A percentile compares a stretch with the other conserved stretches of the same genome.
phyloP scores from a whole-genome alignment of 2,113 vertebrate genomes.

The Haemorhous mexicanus region DNA sequence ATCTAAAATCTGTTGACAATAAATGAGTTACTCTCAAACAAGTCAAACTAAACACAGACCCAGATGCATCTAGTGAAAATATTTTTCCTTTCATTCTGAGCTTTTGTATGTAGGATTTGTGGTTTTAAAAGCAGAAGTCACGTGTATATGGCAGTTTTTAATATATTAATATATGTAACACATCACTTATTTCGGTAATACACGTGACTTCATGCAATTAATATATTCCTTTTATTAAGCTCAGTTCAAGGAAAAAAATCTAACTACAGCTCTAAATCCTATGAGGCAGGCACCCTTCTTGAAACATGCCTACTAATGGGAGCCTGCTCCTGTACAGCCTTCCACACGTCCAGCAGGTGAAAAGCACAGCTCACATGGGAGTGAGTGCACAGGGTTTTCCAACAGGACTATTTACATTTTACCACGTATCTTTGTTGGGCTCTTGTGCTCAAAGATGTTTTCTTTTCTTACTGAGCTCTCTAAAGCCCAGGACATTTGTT shows the following conservation, averaged over 20 bases:
- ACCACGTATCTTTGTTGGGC: background rate
- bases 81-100: background rate
- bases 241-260: background rate
- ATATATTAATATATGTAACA: background rate
- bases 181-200: background rate
- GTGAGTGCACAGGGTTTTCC: background rate
- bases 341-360: background rate
- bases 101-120: background rate
- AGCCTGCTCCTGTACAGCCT: background rate
- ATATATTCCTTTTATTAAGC: background rate
- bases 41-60: background rate
- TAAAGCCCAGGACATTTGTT: background rate
- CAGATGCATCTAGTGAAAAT: background rate
- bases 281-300: background rate
- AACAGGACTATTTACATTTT: background rate
- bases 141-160: background rate
- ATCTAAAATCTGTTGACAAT: no score
- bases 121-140: background rate
- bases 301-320: rapidly evolving
- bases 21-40: background rate
- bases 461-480: background rate
- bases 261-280: background rate
- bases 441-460: background rate
- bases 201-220: rapidly evolving
- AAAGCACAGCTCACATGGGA: background rate